phyloP scores from a whole-genome alignment of 1,140 invertebrate genomes.

The Drosophila lacteicornis region DNA sequence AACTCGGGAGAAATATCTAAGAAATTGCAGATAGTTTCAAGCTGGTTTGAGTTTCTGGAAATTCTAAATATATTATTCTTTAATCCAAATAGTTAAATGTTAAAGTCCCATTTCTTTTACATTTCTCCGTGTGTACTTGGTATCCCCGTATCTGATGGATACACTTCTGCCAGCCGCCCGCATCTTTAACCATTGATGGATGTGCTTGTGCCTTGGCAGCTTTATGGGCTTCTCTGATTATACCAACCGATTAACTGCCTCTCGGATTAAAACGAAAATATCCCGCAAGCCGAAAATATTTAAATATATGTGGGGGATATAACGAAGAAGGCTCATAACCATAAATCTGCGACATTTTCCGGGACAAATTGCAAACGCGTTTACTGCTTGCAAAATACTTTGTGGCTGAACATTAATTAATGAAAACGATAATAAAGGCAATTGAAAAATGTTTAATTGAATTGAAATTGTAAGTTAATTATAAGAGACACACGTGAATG shows the following conservation, averaged over 20 bases:
- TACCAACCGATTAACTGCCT: slow-evolving; percentile 21
- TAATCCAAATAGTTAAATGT: no score
- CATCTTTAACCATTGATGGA: slow-evolving; percentile 34
- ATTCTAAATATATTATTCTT: neutral
- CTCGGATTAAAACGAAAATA: slow-evolving; percentile 27
- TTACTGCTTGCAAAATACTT: slow-evolving; percentile 5
- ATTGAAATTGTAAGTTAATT: neutral
- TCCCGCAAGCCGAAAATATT: slow-evolving; percentile 26
- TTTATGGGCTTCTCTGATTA: slow-evolving; percentile 33
- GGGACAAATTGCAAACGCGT: neutral
- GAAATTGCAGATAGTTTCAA: neutral
- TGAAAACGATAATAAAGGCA: neutral
- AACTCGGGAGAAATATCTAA: neutral
- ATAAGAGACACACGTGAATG: neutral
- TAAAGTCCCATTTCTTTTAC: neutral
- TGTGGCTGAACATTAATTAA: slow-evolving; percentile 5
- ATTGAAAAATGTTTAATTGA: neutral
- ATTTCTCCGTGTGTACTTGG: slow-evolving; percentile 6
- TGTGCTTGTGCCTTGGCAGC: slow-evolving; percentile 28
- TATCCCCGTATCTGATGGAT: slow-evolving; percentile 27
- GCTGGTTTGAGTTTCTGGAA: neutral
- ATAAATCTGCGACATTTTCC: slow-evolving; percentile 21
- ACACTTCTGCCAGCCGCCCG: slow-evolving; percentile 26
- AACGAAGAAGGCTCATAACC: slow-evolving; percentile 12
- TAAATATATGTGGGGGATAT: slow-evolving; percentile 8